Evolutionary conservation across 2,113 vertebrate species (phyloP).

Genomic region (Gulo gulo): DNA sequence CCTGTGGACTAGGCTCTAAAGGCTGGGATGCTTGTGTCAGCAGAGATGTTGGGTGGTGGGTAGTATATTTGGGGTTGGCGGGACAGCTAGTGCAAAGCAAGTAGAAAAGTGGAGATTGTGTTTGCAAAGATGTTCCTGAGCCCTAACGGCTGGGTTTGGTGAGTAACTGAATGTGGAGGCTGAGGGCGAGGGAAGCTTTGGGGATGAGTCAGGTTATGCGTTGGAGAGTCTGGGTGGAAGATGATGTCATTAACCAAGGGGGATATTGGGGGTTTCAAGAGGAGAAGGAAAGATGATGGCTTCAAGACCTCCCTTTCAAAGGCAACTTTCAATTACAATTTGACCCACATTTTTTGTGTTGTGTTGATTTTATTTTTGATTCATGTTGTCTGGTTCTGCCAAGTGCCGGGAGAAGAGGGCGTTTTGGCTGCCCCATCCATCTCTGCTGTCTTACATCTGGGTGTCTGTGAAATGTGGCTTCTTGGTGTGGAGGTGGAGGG

Average conservation of each 20-base stretch:
- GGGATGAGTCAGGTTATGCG: neutral
- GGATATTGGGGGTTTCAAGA: neutral
- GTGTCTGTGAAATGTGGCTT: slow-evolving; percentile 68
- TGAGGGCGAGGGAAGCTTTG: neutral
- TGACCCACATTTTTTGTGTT: neutral
- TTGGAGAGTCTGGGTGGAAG: slow-evolving; percentile 23
- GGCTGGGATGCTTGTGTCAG: neutral
- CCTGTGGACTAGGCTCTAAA: neutral
- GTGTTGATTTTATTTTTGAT: slow-evolving; percentile 56
- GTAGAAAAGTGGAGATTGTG: neutral
- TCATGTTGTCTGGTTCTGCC: slow-evolving; percentile 30
- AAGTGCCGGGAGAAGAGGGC: slow-evolving; percentile 6
- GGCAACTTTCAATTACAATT: slow-evolving; percentile 39
- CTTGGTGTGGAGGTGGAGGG: neutral
- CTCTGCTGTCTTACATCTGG: slow-evolving; percentile 44
- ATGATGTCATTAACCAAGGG: slow-evolving; percentile 29
- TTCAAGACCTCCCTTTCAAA: slow-evolving; percentile 38
- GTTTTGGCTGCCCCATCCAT: slow-evolving; percentile 51
- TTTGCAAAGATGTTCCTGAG: neutral
- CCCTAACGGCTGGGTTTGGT: neutral
- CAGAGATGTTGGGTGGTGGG: neutral
- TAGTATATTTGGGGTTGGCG: neutral
- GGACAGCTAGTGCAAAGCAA: neutral
- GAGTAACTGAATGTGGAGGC: neutral
- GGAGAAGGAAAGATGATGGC: neutral